These are phyloP conservation scores for Microplitis manilae DNA, from an alignment of 2,888 invertebrate genomes.

Conservation along the genomic window DNA sequence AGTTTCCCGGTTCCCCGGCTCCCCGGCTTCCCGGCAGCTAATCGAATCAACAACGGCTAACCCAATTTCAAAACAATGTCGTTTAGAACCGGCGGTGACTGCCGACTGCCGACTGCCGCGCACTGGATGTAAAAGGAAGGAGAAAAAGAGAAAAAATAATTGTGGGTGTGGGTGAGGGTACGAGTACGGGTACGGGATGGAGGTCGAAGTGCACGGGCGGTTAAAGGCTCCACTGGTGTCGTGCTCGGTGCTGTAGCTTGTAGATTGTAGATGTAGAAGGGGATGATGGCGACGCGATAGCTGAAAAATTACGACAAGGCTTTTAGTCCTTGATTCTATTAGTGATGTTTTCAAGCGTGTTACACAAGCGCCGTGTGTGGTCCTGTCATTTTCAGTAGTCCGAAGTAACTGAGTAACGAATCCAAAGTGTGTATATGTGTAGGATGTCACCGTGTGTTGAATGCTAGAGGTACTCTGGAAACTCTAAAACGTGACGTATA, in stretches of 20 bases:
- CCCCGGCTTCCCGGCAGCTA: conserved; percentile 39
- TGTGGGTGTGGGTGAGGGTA: background rate
- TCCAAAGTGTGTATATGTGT: background rate
- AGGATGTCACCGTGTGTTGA: background rate
- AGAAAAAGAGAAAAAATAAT: conserved; percentile 14
- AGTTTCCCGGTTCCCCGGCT: conserved; percentile 3
- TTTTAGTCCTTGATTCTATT: conserved; percentile 66
- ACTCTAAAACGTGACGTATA: background rate
- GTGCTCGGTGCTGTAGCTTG: conserved; percentile 1
- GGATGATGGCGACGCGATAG: conserved; percentile 37
- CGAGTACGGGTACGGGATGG: background rate
- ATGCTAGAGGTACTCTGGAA: background rate
- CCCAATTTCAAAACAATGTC: conserved; percentile 65
- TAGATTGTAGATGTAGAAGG: conserved; percentile 1
- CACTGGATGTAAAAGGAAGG: conserved; percentile 29
- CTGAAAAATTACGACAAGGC: conserved; percentile 65
- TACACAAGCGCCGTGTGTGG: conserved; percentile 60
- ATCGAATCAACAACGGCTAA: conserved; percentile 59
- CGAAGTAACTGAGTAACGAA: conserved; percentile 30
- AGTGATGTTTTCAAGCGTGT: conserved; percentile 63
- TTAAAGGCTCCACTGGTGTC: conserved; percentile 4
- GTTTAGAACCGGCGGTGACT: conserved; percentile 49
- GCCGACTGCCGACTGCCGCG: background rate
- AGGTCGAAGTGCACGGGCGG: conserved; percentile 25
- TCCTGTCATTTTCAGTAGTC: conserved; percentile 60